Evolutionary conservation across 2,797 vertebrate genomes (phyloP).

Genomic region (Sphaeramia orbicularis): DNA sequence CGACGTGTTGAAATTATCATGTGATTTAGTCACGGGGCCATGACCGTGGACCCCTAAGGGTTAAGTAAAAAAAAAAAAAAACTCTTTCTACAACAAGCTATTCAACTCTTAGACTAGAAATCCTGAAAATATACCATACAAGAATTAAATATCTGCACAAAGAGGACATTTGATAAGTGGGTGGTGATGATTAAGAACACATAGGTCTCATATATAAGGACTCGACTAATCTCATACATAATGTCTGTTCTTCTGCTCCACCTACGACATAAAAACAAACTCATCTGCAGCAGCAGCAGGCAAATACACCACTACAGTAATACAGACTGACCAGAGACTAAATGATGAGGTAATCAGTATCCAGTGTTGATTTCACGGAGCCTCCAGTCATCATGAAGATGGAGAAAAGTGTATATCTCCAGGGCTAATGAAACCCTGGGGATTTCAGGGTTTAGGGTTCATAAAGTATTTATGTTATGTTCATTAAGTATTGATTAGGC

Average conservation of each 20-base stretch:
- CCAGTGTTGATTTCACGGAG: constrained; percentile 56
- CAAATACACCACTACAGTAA: constrained; percentile 12
- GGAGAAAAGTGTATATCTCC: constrained; percentile 71
- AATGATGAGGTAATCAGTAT: constrained; percentile 60
- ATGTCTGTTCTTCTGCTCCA: not conserved
- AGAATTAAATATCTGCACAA: not conserved
- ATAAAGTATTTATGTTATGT: constrained; percentile 84
- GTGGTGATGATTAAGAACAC: constrained; percentile 1
- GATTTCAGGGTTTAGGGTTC: constrained; percentile 77
- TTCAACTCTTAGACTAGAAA: not conserved
- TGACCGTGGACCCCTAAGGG: too few relatives aligned
- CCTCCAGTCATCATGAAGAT: constrained; percentile 57
- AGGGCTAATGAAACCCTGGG: constrained; percentile 77
- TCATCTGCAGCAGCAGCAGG: not conserved
- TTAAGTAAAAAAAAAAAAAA: too few relatives aligned
- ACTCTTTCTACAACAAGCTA: not conserved
- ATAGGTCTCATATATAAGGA: not conserved
- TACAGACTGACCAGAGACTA: constrained; percentile 55
- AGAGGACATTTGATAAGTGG: constrained; percentile 1
- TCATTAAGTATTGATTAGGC: constrained; percentile 85
- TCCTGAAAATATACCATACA: not conserved
- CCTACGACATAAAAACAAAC: not conserved
- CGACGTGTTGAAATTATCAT: too few relatives aligned
- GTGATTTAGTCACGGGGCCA: too few relatives aligned
- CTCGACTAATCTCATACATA: not conserved